Evolutionary conservation across 2,113 vertebrate species (phyloP).

Genomic region (Pagrus major): DNA sequence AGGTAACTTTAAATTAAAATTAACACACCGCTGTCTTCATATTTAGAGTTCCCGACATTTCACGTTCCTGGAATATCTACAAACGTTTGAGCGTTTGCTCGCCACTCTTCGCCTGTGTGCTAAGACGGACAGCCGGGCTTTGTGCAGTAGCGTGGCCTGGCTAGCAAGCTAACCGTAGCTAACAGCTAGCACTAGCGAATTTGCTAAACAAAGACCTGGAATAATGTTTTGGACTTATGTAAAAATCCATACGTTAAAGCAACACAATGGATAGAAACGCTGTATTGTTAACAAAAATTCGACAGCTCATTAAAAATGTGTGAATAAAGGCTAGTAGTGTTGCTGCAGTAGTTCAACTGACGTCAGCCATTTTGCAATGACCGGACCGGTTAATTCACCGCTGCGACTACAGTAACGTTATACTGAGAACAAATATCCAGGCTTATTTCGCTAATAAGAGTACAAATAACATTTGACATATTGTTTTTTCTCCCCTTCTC

Average conservation of each 20-base stretch:
- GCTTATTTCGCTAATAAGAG: background rate
- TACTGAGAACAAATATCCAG: background rate
- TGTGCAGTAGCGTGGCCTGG: background rate
- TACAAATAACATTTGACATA: background rate
- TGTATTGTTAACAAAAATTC: background rate
- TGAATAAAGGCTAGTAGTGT: background rate
- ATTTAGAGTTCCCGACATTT: background rate
- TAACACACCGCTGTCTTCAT: accelerated
- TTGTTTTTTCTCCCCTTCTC: background rate
- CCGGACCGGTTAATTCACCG: background rate
- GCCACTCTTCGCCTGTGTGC: background rate
- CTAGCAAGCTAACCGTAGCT: conserved; percentile 8
- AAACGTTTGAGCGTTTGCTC: accelerated
- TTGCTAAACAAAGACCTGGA: accelerated
- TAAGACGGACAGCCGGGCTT: background rate
- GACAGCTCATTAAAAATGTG: background rate
- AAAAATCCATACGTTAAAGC: accelerated
- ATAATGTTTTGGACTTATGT: accelerated
- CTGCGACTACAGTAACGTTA: background rate
- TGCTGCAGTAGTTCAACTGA: background rate
- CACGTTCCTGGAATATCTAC: background rate
- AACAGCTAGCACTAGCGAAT: background rate
- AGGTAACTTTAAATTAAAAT: background rate
- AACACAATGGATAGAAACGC: accelerated
- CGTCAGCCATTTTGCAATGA: conserved; percentile 37